A percentile compares a stretch with the other conserved stretches of the same genome.
phyloP scores from a whole-genome alignment of 2,797 vertebrate species.

The Carduelis carduelis region DNA sequence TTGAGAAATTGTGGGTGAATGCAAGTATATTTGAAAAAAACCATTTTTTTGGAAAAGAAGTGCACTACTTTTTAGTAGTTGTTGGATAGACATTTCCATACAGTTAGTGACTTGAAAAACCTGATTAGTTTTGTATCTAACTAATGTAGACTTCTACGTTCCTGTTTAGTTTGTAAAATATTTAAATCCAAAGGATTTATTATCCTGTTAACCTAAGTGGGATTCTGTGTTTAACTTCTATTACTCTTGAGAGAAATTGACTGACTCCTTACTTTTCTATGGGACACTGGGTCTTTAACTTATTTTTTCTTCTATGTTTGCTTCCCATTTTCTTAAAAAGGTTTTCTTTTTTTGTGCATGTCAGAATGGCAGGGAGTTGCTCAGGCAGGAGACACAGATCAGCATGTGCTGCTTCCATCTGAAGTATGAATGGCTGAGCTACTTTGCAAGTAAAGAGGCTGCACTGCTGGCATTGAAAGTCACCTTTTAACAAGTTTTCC shows the following conservation, averaged over 20 bases:
- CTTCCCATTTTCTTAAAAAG: neutral
- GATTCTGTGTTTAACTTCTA: neutral
- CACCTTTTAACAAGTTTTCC: conserved; percentile 30
- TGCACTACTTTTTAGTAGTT: neutral
- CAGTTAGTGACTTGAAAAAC: neutral
- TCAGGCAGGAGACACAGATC: neutral
- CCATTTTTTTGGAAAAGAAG: fast-evolving
- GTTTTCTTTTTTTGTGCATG: neutral
- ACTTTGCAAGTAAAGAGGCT: neutral
- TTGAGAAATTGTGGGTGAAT: neutral
- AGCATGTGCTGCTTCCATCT: neutral
- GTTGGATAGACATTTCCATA: neutral
- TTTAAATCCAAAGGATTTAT: conserved; percentile 24
- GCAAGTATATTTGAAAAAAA: neutral
- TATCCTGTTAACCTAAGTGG: neutral
- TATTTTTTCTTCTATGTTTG: neutral
- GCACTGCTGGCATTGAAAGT: neutral
- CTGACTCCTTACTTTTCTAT: neutral
- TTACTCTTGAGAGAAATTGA: neutral
- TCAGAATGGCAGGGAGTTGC: neutral
- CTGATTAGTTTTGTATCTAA: neutral
- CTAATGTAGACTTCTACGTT: neutral
- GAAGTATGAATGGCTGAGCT: neutral
- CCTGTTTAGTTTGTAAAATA: conserved; percentile 20
- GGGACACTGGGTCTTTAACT: neutral